These are phyloP conservation scores for Grantiella picta DNA, from an alignment of 2,113 vertebrate species.

Conservation along the genomic window DNA sequence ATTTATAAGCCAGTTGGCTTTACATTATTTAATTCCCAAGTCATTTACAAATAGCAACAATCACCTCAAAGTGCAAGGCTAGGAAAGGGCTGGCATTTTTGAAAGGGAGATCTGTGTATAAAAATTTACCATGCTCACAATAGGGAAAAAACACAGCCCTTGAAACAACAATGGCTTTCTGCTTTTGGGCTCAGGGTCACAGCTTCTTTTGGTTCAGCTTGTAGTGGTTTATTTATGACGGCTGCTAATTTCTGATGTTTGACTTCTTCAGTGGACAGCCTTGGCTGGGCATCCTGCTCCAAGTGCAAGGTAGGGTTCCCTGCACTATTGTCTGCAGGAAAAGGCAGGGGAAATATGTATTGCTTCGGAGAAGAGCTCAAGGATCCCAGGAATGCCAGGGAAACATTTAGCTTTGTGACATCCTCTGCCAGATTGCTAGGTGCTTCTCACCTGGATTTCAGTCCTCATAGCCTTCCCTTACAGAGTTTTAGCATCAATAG, in stretches of 20 bases:
- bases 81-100: conserved; percentile 62
- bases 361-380: background rate
- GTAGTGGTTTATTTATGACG: background rate
- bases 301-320: background rate
- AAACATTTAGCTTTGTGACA: background rate
- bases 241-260: background rate
- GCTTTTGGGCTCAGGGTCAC: fast-evolving
- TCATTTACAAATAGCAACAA: conserved; percentile 74
- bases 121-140: conserved; percentile 55
- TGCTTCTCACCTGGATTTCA: background rate
- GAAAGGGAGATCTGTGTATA: conserved; percentile 65
- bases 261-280: background rate
- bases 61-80: conserved; percentile 62
- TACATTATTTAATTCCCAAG: conserved; percentile 74
- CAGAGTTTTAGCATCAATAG: background rate
- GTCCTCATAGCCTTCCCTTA: background rate
- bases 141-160: background rate
- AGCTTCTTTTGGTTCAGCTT: background rate
- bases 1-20: conserved; percentile 74
- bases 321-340: background rate
- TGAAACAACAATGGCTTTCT: background rate
- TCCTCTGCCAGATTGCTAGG: background rate
- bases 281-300: background rate
- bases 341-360: background rate
- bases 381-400: background rate